Base-by-base conservation (phyloP, 1,140 invertebrate species). In the Dreissena polymorpha region DNA sequence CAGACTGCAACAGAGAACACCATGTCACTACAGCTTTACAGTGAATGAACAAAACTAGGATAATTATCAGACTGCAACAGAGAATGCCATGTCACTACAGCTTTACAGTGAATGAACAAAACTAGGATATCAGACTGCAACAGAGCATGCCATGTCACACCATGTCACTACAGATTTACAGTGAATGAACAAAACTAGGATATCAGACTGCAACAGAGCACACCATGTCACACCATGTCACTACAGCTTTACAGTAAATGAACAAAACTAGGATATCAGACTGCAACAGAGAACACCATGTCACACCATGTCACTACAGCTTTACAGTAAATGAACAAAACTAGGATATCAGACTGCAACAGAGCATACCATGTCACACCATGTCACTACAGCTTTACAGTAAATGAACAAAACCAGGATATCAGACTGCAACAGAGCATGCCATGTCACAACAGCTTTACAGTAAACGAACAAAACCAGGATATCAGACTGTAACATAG, bases 61-160 rank as follows among this genome's bases (percentile, higher is more conserved):
- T n/a, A n/a, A n/a, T n/a, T 23, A 23, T 69, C 76, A 78, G 16
- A 29, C 76, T 78, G 65, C 27, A 78, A 78, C 39, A 39, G 18
- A 69, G 49, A 5, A 70, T 13, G 12, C 23, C 64, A 67, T 23
- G 14, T 16, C 55, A 63, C 23, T 63, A n/a, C 60, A 39, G 39
- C 39, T 39, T 39, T 5, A 39, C 8, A 39, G 39, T 39, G 2
- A 39, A 39, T 39, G 2, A 39, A 39, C 39, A 39, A 39, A 39
- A 39, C 2, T 39, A 39, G 18, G 16, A 70, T 23, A 23, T 69
- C 76, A 78, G 16, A 29, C 76, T 78, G 65, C 27, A 78, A 78
- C 39, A 39, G 18, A 69, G 49, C 25, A 70, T n/a, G n/a, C n/a
- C n/a, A n/a, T n/a, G n/a, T n/a, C n/a, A n/a, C 23, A 27, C 23